These are phyloP conservation scores for Fukomys damarensis DNA, from an alignment of 2,113 vertebrate species.

Conservation along the genomic window DNA sequence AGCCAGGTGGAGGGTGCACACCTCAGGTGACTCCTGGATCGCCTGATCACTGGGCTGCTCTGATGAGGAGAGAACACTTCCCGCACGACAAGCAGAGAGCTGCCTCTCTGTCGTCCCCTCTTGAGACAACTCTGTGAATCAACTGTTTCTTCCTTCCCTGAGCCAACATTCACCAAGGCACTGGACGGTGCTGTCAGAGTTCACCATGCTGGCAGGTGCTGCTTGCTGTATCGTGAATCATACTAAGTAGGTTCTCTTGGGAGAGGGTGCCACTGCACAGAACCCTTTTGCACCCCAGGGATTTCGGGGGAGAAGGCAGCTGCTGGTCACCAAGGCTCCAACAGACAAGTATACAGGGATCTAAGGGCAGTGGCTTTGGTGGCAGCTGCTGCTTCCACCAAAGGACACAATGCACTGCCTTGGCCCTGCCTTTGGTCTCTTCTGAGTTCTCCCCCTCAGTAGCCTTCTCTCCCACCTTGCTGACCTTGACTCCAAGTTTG, in stretches of 20 bases:
- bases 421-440: neutral
- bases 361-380: neutral
- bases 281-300: neutral
- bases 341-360: neutral
- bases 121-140: neutral
- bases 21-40: neutral
- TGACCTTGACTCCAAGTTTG: neutral
- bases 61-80: neutral
- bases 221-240: neutral
- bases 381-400: neutral
- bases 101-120: neutral
- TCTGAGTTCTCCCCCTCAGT: neutral
- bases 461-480: neutral
- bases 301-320: too few species aligned
- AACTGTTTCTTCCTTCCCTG: neutral
- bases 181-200: neutral
- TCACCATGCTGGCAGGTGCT: neutral
- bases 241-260: neutral
- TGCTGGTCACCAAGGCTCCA: neutral
- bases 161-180: neutral
- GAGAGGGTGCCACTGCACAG: accelerated
- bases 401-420: neutral
- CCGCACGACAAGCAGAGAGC: neutral
- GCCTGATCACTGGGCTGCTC: neutral
- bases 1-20: neutral